Base-by-base conservation (phyloP, 2,797 vertebrate species). In the Melanotaenia trifasciata region DNA sequence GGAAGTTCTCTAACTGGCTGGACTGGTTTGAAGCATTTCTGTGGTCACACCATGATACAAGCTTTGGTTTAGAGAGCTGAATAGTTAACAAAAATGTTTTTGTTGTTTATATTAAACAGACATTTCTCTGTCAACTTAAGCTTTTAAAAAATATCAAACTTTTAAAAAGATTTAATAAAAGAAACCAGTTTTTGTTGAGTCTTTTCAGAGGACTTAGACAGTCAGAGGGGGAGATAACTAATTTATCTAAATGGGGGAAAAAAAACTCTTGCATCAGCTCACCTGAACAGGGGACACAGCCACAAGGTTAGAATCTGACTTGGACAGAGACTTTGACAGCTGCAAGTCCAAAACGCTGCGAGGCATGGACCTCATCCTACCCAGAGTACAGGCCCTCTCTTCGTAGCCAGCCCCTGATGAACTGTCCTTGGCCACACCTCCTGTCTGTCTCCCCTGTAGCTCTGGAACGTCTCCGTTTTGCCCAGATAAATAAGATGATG, bases 221-320 rank as follows among this genome's bases (percentile, higher is more conserved):
- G 33, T 9, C 33, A 35, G 33, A 35, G 7, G 30, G 2, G 30
- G 30, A 32, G 30, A 32, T 4, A 6, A 32, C 30, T 32, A 32
- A 32, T 32, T 32, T 32, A 32, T 32, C 30, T 32, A 32, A 32
- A 32, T 6, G 30, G 30, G 30, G 30, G 30, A 8, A 6, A 33
- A 8, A 33, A 33, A 6, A 35, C 1, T 8, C 33, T 35, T 1
- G 8, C 16, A 54, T 8, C 1, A n/a, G n/a, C 61, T 45, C 22
- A 91, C 93, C 85, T 94, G 94, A 47, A 94, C 95, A 26, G 96
- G 96, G 57, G 97, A 96, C 53, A 94, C 96, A 4, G 96, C 94
- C 53, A 96, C 96, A 65, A 99, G 95, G 92, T 98, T 96, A 59
- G 97, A 98, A 79, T 99, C 97, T 0, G 97, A 99, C 90, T 99